Conservation (phyloP, 2,888 invertebrate genomes). For the Calliphora vomitoria region DNA sequence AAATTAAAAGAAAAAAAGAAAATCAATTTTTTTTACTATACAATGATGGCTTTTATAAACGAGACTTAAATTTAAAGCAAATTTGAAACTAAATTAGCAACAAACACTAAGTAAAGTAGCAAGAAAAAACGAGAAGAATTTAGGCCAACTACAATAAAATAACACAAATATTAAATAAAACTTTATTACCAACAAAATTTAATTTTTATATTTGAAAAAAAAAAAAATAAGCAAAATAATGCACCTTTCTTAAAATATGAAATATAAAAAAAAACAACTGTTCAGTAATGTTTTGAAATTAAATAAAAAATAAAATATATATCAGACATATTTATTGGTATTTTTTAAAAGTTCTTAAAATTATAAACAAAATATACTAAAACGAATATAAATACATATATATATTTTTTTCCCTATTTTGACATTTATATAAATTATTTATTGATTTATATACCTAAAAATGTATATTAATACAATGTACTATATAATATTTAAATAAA, state of each 20-base stretch:
- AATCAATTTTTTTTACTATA: conserved; percentile 12
- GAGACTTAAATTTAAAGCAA: neutral
- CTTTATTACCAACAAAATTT: neutral
- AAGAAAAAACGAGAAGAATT: conserved; percentile 31
- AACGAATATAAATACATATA: neutral
- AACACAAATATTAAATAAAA: neutral
- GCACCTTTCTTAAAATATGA: conserved; percentile 3
- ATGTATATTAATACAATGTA: neutral
- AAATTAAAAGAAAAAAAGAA: neutral
- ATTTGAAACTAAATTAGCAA: neutral
- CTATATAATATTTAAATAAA: conserved; percentile 1
- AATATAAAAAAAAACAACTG: neutral
- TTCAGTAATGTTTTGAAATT: neutral
- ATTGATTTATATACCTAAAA: neutral
- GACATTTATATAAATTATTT: conserved; percentile 11
- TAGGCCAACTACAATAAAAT: conserved; percentile 30
- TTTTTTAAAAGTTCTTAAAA: conserved; percentile 26
- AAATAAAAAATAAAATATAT: conserved; percentile 4
- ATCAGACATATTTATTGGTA: conserved; percentile 5
- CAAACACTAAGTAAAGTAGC: neutral
- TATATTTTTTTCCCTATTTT: conserved; percentile 24
- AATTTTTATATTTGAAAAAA: conserved; percentile 4
- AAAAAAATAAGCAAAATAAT: neutral
- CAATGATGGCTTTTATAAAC: conserved; percentile 1
- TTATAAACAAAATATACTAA: neutral